Evolutionary conservation across 2,113 vertebrate genomes (phyloP).

Genomic region (Nasalis larvatus): DNA sequence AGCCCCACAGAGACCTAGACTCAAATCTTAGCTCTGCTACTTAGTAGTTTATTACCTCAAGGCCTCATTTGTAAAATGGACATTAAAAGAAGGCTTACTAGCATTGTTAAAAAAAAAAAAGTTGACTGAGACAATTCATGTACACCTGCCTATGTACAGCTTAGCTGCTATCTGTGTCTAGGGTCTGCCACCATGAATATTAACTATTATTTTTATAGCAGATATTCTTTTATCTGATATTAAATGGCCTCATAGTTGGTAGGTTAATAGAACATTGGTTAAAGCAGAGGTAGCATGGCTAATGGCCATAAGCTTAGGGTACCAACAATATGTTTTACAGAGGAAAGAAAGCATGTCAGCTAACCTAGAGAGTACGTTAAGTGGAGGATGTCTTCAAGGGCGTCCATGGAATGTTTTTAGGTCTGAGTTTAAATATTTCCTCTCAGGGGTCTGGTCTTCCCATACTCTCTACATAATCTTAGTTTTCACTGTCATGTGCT

Average conservation of each 20-base stretch:
- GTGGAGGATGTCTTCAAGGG: background rate
- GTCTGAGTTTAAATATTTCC: background rate
- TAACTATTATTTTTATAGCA: background rate
- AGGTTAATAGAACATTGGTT: background rate
- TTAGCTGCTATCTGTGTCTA: background rate
- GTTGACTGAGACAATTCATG: background rate
- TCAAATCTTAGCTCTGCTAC: background rate
- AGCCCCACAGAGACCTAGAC: background rate
- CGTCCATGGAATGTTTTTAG: background rate
- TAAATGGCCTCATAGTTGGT: background rate
- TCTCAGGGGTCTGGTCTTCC: background rate
- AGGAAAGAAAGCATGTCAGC: background rate
- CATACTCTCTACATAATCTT: background rate
- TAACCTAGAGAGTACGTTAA: background rate
- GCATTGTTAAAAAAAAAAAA: background rate
- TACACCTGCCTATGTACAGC: fast-evolving
- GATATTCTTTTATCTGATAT: background rate
- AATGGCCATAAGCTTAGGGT: background rate
- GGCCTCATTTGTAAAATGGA: background rate
- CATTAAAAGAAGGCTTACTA: background rate
- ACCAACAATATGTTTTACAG: background rate
- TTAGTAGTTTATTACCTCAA: background rate
- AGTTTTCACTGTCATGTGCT: background rate
- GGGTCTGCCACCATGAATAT: background rate
- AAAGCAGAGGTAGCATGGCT: background rate